Conservation (phyloP, 1,140 invertebrate genomes). For the Drosophila insularis region DNA sequence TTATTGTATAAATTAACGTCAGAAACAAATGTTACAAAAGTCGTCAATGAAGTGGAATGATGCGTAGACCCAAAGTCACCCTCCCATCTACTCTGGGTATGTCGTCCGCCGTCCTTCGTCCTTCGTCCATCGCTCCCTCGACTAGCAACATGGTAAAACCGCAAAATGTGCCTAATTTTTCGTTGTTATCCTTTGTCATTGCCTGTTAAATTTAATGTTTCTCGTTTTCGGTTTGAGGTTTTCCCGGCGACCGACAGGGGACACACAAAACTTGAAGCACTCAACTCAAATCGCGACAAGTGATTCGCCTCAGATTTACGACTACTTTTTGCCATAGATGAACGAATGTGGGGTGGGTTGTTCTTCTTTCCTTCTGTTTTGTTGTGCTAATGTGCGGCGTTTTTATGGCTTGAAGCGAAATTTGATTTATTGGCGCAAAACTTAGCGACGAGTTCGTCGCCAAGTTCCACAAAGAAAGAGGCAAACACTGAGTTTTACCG, state of each 20-base stretch:
- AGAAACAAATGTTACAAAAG: conserved; percentile 82
- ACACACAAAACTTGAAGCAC: conserved; percentile 30
- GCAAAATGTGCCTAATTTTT: conserved; percentile 79
- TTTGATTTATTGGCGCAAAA: conserved; percentile 74
- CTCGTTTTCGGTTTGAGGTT: conserved; percentile 41
- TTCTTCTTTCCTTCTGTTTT: conserved; percentile 49
- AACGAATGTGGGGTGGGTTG: not conserved
- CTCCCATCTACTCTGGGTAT: conserved; percentile 1
- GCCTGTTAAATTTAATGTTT: conserved; percentile 77
- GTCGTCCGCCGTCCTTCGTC: not conserved
- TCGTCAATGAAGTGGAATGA: conserved; percentile 82
- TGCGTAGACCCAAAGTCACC: conserved; percentile 51
- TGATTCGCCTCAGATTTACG: conserved; percentile 81
- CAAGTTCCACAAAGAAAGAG: conserved; percentile 52
- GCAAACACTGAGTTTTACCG: conserved; percentile 28
- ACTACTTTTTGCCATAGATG: conserved; percentile 31
- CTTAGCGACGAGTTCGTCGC: conserved; percentile 59
- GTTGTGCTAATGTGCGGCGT: conserved; percentile 76
- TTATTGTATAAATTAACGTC: conserved; percentile 83
- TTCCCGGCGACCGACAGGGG: conserved; percentile 12
- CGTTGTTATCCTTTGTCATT: conserved; percentile 76
- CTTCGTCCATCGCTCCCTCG: conserved; percentile 3
- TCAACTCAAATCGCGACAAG: conserved; percentile 73
- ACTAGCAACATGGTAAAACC: conserved; percentile 35
- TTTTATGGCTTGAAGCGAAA: conserved; percentile 76